Evolutionary conservation across 2,797 vertebrate genomes (phyloP).

Genomic region (Natrix natrix): DNA sequence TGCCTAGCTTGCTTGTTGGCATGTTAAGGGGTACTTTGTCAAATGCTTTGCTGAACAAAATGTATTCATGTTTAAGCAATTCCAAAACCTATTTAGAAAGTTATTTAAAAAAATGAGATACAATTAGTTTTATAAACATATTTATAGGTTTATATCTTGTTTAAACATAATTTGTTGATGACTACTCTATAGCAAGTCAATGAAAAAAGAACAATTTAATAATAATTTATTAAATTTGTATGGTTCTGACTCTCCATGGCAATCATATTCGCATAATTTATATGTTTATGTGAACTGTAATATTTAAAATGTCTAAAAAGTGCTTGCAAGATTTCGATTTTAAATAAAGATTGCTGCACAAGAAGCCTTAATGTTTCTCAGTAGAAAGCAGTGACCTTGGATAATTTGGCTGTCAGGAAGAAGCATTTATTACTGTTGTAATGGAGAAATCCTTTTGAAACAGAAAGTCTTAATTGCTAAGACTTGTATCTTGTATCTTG

Average conservation of each 20-base stretch:
- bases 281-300: background rate
- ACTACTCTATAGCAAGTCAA: background rate
- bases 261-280: background rate
- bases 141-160: background rate
- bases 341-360: background rate
- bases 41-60: background rate
- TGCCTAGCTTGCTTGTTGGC: background rate
- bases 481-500: background rate
- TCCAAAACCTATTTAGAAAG: background rate
- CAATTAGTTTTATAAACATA: background rate
- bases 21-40: background rate
- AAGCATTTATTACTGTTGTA: background rate
- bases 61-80: background rate
- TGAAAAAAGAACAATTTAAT: background rate
- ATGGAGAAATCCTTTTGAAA: background rate
- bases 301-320: background rate
- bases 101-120: background rate
- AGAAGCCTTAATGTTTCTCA: too few relatives aligned
- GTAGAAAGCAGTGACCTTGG: background rate
- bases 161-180: background rate
- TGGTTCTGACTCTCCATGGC: background rate
- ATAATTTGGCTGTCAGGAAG: background rate
- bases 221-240: background rate
- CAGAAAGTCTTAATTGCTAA: background rate
- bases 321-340: slow-evolving; percentile 24